Percentiles rank a stretch among this genome's conserved stretches.
Conservation (phyloP, 2,888 invertebrate genomes). For the Strigamia transsilvanica region DNA sequence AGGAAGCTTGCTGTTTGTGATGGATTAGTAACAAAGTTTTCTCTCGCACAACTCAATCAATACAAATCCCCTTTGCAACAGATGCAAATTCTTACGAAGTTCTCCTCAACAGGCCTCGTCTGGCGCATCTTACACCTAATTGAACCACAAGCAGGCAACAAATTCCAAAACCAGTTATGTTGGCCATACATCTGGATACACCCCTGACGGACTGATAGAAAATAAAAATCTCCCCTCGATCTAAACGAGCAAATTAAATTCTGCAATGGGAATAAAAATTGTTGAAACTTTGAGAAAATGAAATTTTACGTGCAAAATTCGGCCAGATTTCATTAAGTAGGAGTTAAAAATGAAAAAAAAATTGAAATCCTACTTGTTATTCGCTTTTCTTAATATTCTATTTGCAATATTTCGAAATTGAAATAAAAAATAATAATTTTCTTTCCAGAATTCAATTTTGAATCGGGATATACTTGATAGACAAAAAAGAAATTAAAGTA, state of each 20-base stretch:
- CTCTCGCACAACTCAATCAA: slow-evolving; percentile 13
- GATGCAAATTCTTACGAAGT: neutral
- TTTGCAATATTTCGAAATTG: neutral
- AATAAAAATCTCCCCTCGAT: too few relatives aligned
- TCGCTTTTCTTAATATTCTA: neutral
- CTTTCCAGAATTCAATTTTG: too few relatives aligned
- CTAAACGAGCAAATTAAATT: too few relatives aligned
- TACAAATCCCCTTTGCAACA: slow-evolving; percentile 1
- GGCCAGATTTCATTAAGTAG: neutral
- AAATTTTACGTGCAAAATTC: too few relatives aligned
- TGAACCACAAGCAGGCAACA: neutral
- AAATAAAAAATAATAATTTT: neutral
- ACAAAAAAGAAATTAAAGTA: neutral
- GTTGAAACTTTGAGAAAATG: too few relatives aligned
- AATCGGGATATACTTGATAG: neutral
- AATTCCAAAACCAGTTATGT: neutral
- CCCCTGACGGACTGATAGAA: too few relatives aligned
- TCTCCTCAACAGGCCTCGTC: neutral
- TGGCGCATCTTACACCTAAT: slow-evolving; percentile 8
- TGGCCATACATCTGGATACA: neutral
- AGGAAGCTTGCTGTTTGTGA: neutral
- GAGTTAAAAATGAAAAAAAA: neutral
- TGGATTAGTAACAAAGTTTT: slow-evolving; percentile 26
- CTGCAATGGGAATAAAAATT: neutral
- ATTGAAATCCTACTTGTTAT: neutral